Evolutionary conservation across 2,113 vertebrate species (phyloP).

Genomic region (Puntigrus tetrazona): DNA sequence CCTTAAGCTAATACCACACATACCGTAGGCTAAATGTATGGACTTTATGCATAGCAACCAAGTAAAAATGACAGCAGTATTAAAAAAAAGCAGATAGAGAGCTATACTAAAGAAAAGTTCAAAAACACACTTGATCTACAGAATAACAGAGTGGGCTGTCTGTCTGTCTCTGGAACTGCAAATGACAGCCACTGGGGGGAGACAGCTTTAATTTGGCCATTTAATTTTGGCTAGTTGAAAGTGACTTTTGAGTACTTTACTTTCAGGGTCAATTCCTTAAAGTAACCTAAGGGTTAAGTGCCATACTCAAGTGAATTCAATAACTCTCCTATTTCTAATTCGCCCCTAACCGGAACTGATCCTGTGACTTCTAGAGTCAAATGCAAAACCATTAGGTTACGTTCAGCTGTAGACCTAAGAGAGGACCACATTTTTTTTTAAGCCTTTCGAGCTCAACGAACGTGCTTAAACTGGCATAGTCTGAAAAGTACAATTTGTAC

Average conservation of each 20-base stretch:
- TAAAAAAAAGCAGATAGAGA: not conserved
- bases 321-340: not conserved
- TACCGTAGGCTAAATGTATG: constrained; percentile 69
- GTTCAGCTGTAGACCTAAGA: not conserved
- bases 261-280: not conserved
- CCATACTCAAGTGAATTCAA: not conserved
- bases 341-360: not conserved
- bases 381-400: constrained; percentile 13
- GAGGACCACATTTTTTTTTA: not conserved
- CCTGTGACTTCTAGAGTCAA: not conserved
- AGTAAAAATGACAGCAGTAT: not conserved
- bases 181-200: constrained; percentile 55
- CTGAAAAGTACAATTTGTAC: not conserved
- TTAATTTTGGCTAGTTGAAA: not conserved
- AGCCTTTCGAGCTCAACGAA: not conserved
- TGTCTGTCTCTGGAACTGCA: constrained; percentile 29
- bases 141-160: not conserved
- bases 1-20: constrained; percentile 81
- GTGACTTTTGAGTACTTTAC: not conserved
- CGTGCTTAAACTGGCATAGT: not conserved
- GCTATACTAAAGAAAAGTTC: not conserved
- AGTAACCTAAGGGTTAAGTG: not conserved
- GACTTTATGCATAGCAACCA: not conserved
- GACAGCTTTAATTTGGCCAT: constrained; percentile 7
- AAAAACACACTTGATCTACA: not conserved